These are phyloP conservation scores for Drymonia ruficornis DNA, from an alignment of 2,888 invertebrate species.

Conservation along the genomic window DNA sequence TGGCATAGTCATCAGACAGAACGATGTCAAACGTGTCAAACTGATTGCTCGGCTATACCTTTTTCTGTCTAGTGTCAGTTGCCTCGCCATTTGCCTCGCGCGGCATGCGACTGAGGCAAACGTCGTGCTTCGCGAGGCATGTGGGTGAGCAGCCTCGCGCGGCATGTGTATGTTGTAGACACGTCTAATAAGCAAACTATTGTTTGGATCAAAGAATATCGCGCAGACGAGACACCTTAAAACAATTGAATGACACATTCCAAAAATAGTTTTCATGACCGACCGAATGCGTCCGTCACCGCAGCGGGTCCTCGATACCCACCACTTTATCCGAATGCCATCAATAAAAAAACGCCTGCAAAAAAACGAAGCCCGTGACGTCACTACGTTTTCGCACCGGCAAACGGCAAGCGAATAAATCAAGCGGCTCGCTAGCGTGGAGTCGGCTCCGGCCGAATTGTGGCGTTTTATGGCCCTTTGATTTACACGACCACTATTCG, in stretches of 20 bases:
- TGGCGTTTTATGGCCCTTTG: constrained; percentile 72
- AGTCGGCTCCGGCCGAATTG: constrained; percentile 74
- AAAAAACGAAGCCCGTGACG: constrained; percentile 75
- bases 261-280: not conserved
- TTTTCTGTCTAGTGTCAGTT: too few relatives aligned
- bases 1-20: too few relatives aligned
- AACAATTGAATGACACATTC: not conserved
- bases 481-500: constrained; percentile 70
- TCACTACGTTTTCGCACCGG: constrained; percentile 79
- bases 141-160: too few relatives aligned
- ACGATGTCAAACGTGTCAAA: too few relatives aligned
- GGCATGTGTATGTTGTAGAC: too few relatives aligned
- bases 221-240: not conserved
- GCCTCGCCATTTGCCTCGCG: too few relatives aligned
- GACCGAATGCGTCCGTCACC: not conserved
- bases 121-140: too few relatives aligned
- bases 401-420: constrained; percentile 77
- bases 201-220: not conserved
- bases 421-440: constrained; percentile 71
- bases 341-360: constrained; percentile 73
- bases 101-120: too few relatives aligned
- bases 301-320: constrained; percentile 37
- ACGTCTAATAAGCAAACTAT: too few relatives aligned
- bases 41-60: too few relatives aligned
- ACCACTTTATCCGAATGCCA: constrained; percentile 77